Evolutionary conservation across 2,888 invertebrate genomes (phyloP).

Genomic region (Stegana nigrithorax): DNA sequence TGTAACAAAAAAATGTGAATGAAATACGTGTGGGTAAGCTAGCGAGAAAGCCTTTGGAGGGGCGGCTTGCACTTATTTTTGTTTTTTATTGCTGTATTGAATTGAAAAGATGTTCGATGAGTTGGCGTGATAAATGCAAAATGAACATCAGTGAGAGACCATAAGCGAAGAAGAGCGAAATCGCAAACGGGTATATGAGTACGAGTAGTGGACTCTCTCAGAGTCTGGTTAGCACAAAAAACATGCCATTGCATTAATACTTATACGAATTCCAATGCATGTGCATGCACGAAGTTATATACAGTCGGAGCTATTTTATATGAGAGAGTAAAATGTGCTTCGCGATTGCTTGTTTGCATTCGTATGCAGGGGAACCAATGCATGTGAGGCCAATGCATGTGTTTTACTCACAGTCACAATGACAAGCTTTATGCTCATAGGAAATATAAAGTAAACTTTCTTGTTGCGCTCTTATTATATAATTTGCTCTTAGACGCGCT

Average conservation of each 20-base stretch:
- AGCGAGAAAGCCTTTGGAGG: too few species aligned
- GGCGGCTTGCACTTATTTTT: too few species aligned
- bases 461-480: constrained; percentile 28
- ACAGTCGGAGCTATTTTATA: too few species aligned
- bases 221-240: too few species aligned
- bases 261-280: background rate
- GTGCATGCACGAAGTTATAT: too few species aligned
- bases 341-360: background rate
- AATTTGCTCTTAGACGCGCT: background rate
- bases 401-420: constrained; percentile 1
- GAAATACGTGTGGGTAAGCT: background rate
- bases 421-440: background rate
- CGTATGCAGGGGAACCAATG: background rate
- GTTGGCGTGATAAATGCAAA: constrained; percentile 24
- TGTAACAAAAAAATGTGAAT: constrained; percentile 33
- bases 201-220: too few species aligned
- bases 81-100: constrained; percentile 51
- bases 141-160: constrained; percentile 36
- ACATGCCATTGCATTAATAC: constrained; percentile 2
- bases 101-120: constrained; percentile 11
- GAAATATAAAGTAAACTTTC: constrained; percentile 29
- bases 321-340: background rate
- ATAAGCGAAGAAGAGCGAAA: too few species aligned
- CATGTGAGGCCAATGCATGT: background rate
- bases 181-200: too few species aligned